Base-by-base conservation (phyloP, 2,797 vertebrate species). In the Alosa sapidissima region DNA sequence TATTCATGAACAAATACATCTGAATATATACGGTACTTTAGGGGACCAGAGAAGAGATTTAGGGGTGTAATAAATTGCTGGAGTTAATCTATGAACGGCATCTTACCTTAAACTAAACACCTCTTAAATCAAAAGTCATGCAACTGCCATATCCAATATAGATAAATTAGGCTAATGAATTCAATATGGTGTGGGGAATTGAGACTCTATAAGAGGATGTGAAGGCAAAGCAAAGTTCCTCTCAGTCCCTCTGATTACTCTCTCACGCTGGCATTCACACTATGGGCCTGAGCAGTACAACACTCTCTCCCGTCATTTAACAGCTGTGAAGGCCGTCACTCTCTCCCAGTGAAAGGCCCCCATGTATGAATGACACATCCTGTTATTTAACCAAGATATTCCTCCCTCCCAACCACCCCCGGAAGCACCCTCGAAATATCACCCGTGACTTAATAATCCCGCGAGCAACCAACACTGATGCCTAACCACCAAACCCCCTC, bases 301-400 rank as follows among this genome's bases (percentile, higher is more conserved):
- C 87, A 89, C 88, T 90, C 83, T 85, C 87, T 87, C 48, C 85
- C 82, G 85, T 90, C 87, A 89, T 88, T 89, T 87, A 84, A 90
- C 89, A 90, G 89, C 86, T 88, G 87, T 83, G 87, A 87, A 81
- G 60, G 75, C 84, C 45, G 82, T 45, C 82, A 83, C 81, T 88
- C 85, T 78, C 82, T 85, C 81, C 83, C 84, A 85, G 78, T 82
- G 86, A 84, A 85, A 86, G 85, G 86, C 87, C 45, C 86, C 3
- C 51, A 5, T 41, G 81, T 75, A 86, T 87, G 81, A 91, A 92
- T 90, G 88, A 88, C 87, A 89, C 83, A 81, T 86, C 88, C 87
- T 81, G 83, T 88, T 89, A 88, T 86, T 91, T 91, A 84, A 81
- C 87, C 33, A 87, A 81, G 72, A 6, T 87, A 86, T 84, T 88